These are phyloP conservation scores for Drosophila carrolli DNA, from an alignment of 1,140 invertebrate species.

Conservation along the genomic window DNA sequence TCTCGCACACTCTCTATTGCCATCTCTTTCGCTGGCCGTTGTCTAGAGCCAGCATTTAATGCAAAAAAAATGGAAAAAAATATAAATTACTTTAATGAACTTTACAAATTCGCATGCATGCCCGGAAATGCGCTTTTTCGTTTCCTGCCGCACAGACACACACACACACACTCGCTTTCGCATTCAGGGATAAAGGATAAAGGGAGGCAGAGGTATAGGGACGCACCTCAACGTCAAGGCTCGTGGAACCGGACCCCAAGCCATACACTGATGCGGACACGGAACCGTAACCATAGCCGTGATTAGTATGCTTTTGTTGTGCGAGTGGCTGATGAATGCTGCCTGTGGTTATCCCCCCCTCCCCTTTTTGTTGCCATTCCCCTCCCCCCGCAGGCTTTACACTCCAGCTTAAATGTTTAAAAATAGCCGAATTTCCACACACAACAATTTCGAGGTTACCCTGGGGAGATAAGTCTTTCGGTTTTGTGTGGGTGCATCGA, in stretches of 20 bases:
- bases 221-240: constrained; percentile 62
- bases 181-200: neutral
- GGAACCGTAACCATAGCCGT: constrained; percentile 59
- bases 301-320: constrained; percentile 80
- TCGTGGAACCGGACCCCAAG: constrained; percentile 31
- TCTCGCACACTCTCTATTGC: constrained; percentile 6
- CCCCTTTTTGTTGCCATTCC: neutral
- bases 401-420: constrained; percentile 36
- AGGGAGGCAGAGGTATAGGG: constrained; percentile 2
- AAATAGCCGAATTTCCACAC: constrained; percentile 34
- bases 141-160: constrained; percentile 59
- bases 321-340: constrained; percentile 66
- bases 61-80: constrained; percentile 65
- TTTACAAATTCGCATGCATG: constrained; percentile 80
- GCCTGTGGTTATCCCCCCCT: constrained; percentile 58
- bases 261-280: constrained; percentile 37
- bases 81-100: constrained; percentile 84
- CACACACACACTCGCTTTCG: constrained; percentile 3
- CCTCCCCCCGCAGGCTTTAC: neutral
- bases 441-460: constrained; percentile 32
- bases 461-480: constrained; percentile 12
- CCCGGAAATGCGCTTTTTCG: constrained; percentile 80
- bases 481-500: constrained; percentile 1
- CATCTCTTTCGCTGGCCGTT: constrained; percentile 36
- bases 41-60: constrained; percentile 68